Conservation (phyloP, 2,888 invertebrate species). For the Tryphoninae sp. region DNA sequence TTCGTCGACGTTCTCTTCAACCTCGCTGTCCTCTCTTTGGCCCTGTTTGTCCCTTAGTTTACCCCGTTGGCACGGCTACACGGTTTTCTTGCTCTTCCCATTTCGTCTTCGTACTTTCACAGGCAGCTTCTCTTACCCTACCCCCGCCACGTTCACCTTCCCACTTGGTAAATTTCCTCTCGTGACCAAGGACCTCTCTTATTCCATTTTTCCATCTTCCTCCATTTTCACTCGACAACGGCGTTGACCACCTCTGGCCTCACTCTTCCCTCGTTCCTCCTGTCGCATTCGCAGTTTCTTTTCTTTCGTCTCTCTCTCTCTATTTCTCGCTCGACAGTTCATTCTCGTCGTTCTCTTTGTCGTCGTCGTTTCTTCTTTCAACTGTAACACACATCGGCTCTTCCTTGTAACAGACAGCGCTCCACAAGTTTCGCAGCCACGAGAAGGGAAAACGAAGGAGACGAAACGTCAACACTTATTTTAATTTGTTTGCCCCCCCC, state of each 20-base stretch:
- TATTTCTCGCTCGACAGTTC: not conserved
- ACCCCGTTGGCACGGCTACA: not conserved
- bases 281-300: conserved; percentile 40
- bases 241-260: conserved; percentile 46
- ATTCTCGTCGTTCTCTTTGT: conserved; percentile 32
- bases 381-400: conserved; percentile 44
- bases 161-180: conserved; percentile 35
- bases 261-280: conserved; percentile 10
- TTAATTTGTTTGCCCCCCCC: not conserved
- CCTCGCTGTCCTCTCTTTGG: conserved; percentile 11
- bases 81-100: not conserved
- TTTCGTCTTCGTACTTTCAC: not conserved
- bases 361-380: conserved; percentile 37
- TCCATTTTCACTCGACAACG: conserved; percentile 36
- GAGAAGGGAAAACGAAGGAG: not conserved
- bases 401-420: conserved; percentile 24
- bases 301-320: conserved; percentile 19
- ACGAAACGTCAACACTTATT: not conserved
- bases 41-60: conserved; percentile 26
- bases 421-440: not conserved
- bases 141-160: not conserved
- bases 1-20: conserved; percentile 31
- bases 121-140: not conserved
- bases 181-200: conserved; percentile 19
- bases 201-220: conserved; percentile 38